Evolutionary conservation across 2,797 vertebrate genomes (phyloP).

Genomic region (Rhynchonycteris naso): DNA sequence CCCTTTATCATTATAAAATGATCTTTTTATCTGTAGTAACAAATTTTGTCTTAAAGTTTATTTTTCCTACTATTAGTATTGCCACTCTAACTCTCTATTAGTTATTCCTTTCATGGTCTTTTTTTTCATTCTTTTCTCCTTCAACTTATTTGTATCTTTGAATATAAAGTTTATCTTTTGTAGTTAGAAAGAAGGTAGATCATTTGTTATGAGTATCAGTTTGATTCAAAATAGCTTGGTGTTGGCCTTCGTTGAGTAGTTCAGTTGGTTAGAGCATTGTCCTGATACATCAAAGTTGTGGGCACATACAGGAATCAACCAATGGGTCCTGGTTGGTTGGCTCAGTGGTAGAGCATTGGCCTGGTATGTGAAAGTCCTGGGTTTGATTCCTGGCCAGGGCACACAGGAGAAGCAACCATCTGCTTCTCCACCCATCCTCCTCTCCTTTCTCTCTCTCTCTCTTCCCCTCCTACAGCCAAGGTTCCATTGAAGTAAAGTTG

Average conservation of each 20-base stretch:
- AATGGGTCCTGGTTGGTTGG: no score
- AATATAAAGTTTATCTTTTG: background rate
- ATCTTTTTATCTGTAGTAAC: background rate
- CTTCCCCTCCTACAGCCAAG: no score
- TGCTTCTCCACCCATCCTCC: no score
- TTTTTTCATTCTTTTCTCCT: background rate
- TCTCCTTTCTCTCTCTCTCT: no score
- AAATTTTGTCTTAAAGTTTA: background rate
- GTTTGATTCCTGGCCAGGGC: no score
- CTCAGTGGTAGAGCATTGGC: no score
- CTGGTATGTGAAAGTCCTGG: no score
- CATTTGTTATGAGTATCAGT: background rate
- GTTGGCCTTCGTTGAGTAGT: background rate
- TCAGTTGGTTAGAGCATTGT: no score
- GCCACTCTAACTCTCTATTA: background rate
- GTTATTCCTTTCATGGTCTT: background rate
- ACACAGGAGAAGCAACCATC: no score
- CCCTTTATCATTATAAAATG: background rate
- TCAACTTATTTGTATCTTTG: background rate
- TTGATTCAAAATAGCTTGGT: background rate
- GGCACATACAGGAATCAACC: no score
- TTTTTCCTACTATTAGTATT: background rate
- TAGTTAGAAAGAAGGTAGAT: background rate
- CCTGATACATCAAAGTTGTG: no score
- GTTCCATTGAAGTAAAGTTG: no score